Base-by-base conservation (phyloP, 2,113 vertebrate species). In the Saccopteryx bilineata region DNA sequence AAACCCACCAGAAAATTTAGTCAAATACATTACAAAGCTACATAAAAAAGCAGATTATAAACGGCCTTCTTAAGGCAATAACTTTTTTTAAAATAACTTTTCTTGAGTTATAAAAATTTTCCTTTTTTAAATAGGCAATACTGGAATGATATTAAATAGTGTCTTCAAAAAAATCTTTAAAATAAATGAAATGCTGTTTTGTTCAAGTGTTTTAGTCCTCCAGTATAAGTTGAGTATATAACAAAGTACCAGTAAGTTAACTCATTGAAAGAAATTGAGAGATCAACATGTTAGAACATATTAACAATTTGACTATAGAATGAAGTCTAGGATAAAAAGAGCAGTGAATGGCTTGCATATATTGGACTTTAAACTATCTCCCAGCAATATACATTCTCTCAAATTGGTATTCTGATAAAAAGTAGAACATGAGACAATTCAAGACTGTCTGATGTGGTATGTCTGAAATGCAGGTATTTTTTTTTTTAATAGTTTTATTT, bases 101-200 rank as follows among this genome's bases (percentile, higher is more conserved):
- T 83, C 26, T 69, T 72, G 65, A 68, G 71, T 72, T 69, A n/a
- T 61, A 82, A 26, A 12, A 65, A 33, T 7, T 58, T 94, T 88
- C 50, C 7, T 74, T 63, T 82, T 83, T 21, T 5, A 91, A 82
- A 75, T 69, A 56, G 9, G 24, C 75, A 54, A 75, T 54, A 61
- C 28, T 52, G 12, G 31, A 85, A 24, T 78, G 50, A 78, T 83
- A 39, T 72, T 63, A 18, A 80, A 84, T 9, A 52, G 9, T 80
- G 1, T 74, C 24, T 81, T 93, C 31, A 68, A 39, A 68, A 39
- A 74, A 80, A 68, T 86, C 50, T 48, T 83, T 79, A 65, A 76
- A 68, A 87, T 52, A 94, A 87, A 65, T 63, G 48, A 71, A 87
- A 60, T 71, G 3, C 24, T 69, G n/a, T 65, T 81, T 86, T 80